Evolutionary conservation across 2,797 vertebrate species (phyloP), one percentile per base, ranked within the genome.

Genomic region (Halcyon chelicuti): DNA sequence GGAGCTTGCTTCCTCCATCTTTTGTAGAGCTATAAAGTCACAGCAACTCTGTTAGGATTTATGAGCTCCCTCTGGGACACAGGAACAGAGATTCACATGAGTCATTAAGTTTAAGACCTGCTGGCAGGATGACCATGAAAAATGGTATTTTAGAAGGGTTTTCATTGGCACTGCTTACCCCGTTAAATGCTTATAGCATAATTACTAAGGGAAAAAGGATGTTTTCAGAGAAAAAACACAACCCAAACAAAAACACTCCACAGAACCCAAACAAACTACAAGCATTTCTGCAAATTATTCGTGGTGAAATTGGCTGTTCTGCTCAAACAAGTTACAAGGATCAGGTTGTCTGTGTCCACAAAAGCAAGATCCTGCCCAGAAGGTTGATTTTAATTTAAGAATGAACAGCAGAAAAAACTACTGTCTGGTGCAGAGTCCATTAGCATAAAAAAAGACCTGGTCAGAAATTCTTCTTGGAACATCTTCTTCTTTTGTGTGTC

Each of bases 91-190:
- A 90, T 93, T 95, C 79, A 75, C 57, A 86, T 94, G 96, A 97
- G 72, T 97, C 96, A 96, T 87, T 92, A 81, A 89, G 29, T 84
- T 92, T 58, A 88, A 81, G 70, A 88, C 93, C 91, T 86, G 82
- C 71, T 7, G 42, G 70, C 42, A 94, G 93, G 78, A 70, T 70
- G 55, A 78, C 67, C 39, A 33, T 73, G 66, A 73, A 93, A 95
- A 93, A 95, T 47, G 22, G 51, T 91, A 51, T 94, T 93, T 94
- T 51, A 66, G 93, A 91, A 96, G 66, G 66, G 82, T 88, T 95
- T 96, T 96, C 61, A 10, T 77, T 96, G 95, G 94, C 93, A 74
- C 29, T 35, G 58, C 73, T 95, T 72, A 65, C 37, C 75, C 51
- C 37, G 80, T 75, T 96, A 93, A 95, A 90, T 40, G 63, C 77